Percentiles rank a stretch among this genome's conserved stretches.
Evolutionary conservation across 2,113 vertebrate species (phyloP).

Genomic region (Syngnathus scovelli): DNA sequence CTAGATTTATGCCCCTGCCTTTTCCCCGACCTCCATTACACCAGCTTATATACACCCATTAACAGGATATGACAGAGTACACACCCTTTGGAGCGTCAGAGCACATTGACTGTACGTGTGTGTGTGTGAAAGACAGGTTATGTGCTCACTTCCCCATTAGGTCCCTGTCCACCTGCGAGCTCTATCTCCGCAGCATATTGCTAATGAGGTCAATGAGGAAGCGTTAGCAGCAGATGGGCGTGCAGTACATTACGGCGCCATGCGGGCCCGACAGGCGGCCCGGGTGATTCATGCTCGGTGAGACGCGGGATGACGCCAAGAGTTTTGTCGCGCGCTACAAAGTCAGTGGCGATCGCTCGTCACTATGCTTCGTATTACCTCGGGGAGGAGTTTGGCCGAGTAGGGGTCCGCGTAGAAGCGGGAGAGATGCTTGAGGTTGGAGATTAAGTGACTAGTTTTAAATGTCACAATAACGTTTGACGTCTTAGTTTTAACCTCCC

Average conservation of each 20-base stretch:
- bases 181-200: conserved; percentile 44
- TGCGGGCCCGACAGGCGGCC: conserved; percentile 35
- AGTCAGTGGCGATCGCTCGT: conserved; percentile 59
- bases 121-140: conserved; percentile 33
- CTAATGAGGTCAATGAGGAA: conserved; percentile 69
- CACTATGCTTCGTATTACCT: conserved; percentile 46
- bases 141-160: conserved; percentile 56
- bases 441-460: conserved; percentile 54
- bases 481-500: conserved; percentile 35
- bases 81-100: conserved; percentile 62
- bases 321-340: conserved; percentile 47
- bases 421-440: conserved; percentile 31
- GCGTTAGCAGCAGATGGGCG: conserved; percentile 57
- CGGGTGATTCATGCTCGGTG: conserved; percentile 56
- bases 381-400: conserved; percentile 56
- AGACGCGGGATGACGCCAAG: conserved; percentile 58
- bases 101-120: conserved; percentile 28
- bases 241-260: conserved; percentile 57
- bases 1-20: conserved; percentile 73
- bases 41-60: conserved; percentile 74
- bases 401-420: conserved; percentile 32
- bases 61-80: conserved; percentile 72
- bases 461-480: conserved; percentile 51
- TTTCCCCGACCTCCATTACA: conserved; percentile 72
- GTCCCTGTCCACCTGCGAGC: conserved; percentile 60